Conservation (phyloP, 1,140 invertebrate genomes). For the Goniozus legneri region DNA sequence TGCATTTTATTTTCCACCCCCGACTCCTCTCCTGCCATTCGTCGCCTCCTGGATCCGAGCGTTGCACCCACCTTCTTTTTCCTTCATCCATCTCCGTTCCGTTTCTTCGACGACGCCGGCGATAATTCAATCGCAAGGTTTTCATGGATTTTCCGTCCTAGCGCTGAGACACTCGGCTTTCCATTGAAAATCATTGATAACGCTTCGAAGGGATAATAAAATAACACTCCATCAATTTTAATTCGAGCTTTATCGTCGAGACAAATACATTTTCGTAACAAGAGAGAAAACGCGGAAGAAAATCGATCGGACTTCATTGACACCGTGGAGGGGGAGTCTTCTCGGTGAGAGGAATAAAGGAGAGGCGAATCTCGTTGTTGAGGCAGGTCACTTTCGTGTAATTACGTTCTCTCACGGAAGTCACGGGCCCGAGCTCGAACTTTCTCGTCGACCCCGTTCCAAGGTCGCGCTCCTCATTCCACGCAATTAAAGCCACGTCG, state of each 20-base stretch:
- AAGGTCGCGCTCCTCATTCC: constrained; percentile 34
- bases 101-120: constrained; percentile 17
- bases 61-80: constrained; percentile 3
- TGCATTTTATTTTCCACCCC: constrained; percentile 29
- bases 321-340: background rate
- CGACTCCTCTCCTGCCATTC: constrained; percentile 4
- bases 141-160: constrained; percentile 32
- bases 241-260: too few species aligned
- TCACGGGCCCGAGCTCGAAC: constrained; percentile 31
- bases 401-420: constrained; percentile 43
- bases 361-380: constrained; percentile 30
- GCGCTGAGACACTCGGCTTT: constrained; percentile 28
- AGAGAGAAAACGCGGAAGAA: too few species aligned
- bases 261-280: too few species aligned
- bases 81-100: background rate
- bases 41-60: background rate
- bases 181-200: too few species aligned
- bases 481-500: constrained; percentile 35
- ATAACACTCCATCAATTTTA: too few species aligned
- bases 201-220: too few species aligned
- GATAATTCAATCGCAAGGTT: constrained; percentile 34
- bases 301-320: too few species aligned
- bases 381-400: constrained; percentile 41
- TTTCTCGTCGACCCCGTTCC: constrained; percentile 25
- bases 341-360: background rate